Conservation (phyloP, 2,113 vertebrate genomes). For the Rousettus leschenaultii region DNA sequence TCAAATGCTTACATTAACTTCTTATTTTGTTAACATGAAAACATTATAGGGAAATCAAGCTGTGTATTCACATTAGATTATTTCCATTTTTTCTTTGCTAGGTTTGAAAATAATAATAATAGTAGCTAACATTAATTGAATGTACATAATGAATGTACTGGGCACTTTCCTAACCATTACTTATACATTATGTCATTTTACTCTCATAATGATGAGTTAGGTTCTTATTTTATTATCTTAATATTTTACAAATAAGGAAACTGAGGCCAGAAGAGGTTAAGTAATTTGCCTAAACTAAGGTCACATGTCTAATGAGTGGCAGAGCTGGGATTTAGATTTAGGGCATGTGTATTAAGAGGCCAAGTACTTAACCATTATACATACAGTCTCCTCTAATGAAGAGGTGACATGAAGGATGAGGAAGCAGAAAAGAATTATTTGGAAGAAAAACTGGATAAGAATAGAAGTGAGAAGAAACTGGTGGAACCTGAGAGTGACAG, state of each 20-base stretch:
- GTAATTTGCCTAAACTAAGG: background rate
- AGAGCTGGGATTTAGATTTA: background rate
- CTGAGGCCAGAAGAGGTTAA: background rate
- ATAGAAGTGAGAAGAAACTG: background rate
- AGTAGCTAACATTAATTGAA: background rate
- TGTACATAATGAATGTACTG: background rate
- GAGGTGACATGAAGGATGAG: background rate
- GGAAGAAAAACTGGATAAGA: background rate
- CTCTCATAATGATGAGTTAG: background rate
- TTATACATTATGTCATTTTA: background rate
- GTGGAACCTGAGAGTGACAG: background rate
- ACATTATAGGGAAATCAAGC: background rate
- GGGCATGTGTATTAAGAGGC: background rate
- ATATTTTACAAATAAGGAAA: slow-evolving; percentile 16
- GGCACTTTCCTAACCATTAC: background rate
- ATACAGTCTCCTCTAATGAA: background rate
- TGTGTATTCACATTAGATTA: background rate
- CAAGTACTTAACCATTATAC: background rate
- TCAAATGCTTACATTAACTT: background rate
- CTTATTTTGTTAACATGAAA: slow-evolving; percentile 20
- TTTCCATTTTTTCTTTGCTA: background rate
- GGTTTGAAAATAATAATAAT: background rate
- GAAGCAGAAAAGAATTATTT: background rate
- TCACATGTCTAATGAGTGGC: background rate
- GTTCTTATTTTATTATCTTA: slow-evolving; percentile 17